Evolutionary conservation across 2,113 vertebrate genomes (phyloP).

Genomic region (Deroptyus accipitrinus): DNA sequence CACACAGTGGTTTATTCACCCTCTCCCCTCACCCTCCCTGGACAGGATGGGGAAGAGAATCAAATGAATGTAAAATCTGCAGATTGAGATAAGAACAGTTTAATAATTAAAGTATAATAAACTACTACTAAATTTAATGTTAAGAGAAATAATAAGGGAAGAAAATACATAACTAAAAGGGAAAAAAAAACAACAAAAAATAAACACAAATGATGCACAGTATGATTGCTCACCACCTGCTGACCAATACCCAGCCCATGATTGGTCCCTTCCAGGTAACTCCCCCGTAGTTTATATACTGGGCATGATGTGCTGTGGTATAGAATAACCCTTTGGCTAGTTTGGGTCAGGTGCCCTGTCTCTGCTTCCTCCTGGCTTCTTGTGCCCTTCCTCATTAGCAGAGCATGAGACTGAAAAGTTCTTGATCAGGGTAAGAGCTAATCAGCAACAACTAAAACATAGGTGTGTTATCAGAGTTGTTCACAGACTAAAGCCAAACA

Average conservation of each 20-base stretch:
- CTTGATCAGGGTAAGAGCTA: not conserved
- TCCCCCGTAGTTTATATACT: not conserved
- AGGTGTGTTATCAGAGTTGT: not conserved
- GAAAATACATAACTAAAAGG: not conserved
- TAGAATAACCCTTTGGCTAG: not conserved
- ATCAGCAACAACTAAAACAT: not conserved
- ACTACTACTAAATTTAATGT: not conserved
- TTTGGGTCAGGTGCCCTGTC: not conserved
- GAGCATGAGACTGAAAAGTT: not conserved
- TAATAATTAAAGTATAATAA: not conserved
- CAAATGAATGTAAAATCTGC: not conserved
- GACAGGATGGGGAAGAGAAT: not conserved
- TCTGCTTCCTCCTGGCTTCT: not conserved
- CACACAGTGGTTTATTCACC: not conserved
- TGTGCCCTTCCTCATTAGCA: not conserved
- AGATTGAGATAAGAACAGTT: not conserved
- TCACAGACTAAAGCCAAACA: not conserved
- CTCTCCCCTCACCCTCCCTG: not conserved
- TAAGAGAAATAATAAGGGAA: not conserved
- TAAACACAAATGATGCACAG: not conserved
- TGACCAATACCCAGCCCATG: not conserved
- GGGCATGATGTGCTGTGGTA: not conserved
- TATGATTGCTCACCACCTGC: not conserved
- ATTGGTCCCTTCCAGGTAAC: not conserved
- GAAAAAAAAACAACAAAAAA: not conserved